Evolutionary conservation across 2,888 invertebrate species (phyloP), one percentile per base, ranked within the genome.

Genomic region (Lasioglossum figueresi): DNA sequence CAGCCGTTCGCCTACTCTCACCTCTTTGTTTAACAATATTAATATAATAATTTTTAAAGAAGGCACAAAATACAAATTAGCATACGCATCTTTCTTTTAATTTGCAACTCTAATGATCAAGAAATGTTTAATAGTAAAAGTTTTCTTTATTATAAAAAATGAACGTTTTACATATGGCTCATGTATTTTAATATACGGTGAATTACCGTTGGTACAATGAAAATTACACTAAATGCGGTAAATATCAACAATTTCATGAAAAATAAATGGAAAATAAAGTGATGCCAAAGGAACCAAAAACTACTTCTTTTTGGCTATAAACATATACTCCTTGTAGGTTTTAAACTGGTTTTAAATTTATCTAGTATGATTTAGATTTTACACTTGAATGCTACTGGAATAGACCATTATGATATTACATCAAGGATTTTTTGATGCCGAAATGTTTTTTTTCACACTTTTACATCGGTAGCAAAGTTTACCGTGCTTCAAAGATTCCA

Each of bases 101-200:
- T 10, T 74, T 45, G 73, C 59, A 56, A 59, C 34, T 63, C 79
- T 79, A 80, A 48, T 86, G 56, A 83, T 27, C 83, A 59, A 59
- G 72, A 56, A 71, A 74, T 68, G 37, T 43, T 82, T 87, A 89
- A 83, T 93, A 93, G 91, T 93, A 93, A 93, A 94, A 92, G 92
- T 92, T 91, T 91, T 91, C 87, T 94, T 94, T 94, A 94, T 94
- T 93, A 93, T 92, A 91, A 93, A 92, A 74, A 93, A 93, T 93
- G 93, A 94, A 93, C 88, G 93, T 93, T 94, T 94, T 94, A 94
- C 94, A 94, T 93, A 92, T 93, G 92, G 92, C 92, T 92, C 91
- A 86, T 70, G 70, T 91, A 87, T 91, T 92, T 12, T 88, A 89
- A 88, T 89, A 87, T 86, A 90, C 87, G 91, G 88, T 88, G 71